phyloP scores from a whole-genome alignment of 2,888 invertebrate genomes.

The Lycia hirtaria region DNA sequence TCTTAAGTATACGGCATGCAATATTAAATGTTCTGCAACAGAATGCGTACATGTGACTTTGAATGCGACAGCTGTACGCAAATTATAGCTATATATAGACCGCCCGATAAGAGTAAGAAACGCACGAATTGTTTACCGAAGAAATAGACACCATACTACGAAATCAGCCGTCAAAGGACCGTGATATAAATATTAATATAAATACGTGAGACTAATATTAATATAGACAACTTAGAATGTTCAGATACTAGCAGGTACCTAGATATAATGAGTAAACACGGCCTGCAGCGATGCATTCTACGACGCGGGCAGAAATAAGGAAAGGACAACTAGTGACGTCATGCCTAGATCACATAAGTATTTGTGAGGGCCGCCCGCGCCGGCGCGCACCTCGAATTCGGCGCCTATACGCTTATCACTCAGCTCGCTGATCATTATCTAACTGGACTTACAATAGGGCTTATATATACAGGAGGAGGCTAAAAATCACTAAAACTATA shows the following conservation, averaged over 20 bases:
- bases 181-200: not conserved
- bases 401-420: too few species aligned
- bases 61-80: not conserved
- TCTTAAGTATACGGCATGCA: too few species aligned
- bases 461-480: too few species aligned
- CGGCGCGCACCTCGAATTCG: too few species aligned
- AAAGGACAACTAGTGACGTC: too few species aligned
- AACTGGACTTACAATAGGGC: too few species aligned
- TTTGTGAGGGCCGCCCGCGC: too few species aligned
- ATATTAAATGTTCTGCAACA: too few species aligned
- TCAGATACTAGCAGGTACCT: not conserved
- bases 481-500: too few species aligned
- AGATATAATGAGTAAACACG: not conserved
- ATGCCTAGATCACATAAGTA: too few species aligned
- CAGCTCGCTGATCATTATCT: too few species aligned
- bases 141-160: not conserved
- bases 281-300: not conserved
- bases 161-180: not conserved
- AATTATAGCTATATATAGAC: not conserved
- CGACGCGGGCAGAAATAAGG: not conserved
- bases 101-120: not conserved
- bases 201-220: too few species aligned
- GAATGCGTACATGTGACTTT: not conserved
- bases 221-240: not conserved
- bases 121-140: not conserved